Conservation (phyloP, 1,140 invertebrate genomes). For the Papilio glaucus region DNA sequence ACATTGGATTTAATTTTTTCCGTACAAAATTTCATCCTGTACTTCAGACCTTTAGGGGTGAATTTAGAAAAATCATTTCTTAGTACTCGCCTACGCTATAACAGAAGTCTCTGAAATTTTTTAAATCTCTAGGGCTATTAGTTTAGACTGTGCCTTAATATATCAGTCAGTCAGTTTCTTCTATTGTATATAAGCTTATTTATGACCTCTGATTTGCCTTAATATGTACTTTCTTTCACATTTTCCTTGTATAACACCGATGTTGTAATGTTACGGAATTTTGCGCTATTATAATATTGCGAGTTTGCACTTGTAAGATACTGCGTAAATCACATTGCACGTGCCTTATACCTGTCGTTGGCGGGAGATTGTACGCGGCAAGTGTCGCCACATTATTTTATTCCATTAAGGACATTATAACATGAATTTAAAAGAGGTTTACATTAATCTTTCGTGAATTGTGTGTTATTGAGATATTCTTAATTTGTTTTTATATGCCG, state of each 20-base stretch:
- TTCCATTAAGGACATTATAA: slow-evolving; percentile 14
- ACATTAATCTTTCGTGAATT: neutral
- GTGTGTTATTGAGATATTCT: neutral
- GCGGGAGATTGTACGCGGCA: slow-evolving; percentile 25
- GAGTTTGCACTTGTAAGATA: slow-evolving; percentile 44
- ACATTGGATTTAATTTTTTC: no score
- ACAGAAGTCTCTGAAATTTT: no score
- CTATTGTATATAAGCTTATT: neutral
- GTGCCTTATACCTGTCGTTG: slow-evolving; percentile 45
- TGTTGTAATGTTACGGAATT: slow-evolving; percentile 23
- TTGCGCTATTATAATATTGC: slow-evolving; percentile 15
- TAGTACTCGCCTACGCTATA: no score
- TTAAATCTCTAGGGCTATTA: no score
- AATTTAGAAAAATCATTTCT: no score
- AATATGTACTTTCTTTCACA: neutral
- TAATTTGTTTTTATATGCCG: neutral
- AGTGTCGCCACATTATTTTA: slow-evolving; percentile 26
- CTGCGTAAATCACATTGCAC: slow-evolving; percentile 49
- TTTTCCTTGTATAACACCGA: neutral
- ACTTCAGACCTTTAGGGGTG: no score
- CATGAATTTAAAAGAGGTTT: neutral
- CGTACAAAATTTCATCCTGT: no score
- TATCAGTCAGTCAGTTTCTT: neutral
- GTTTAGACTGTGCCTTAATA: neutral
- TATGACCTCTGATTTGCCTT: neutral